Evolutionary conservation across 2,113 vertebrate genomes (phyloP).

Genomic region (Scopus umbretta): DNA sequence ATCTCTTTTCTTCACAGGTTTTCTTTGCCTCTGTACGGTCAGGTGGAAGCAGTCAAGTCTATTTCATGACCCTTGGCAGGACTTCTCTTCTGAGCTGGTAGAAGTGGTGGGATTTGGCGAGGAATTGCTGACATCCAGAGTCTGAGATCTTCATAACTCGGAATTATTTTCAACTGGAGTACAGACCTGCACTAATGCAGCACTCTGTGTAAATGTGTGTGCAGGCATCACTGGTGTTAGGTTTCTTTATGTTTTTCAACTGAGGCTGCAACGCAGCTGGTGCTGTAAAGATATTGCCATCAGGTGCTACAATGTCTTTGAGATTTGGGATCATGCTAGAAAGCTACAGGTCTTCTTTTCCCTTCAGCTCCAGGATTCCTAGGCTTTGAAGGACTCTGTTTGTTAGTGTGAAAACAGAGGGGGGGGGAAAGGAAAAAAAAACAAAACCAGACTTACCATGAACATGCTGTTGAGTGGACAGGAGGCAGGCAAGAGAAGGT

Average conservation of each 20-base stretch:
- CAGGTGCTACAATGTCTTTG: constrained; percentile 73
- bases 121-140: constrained; percentile 66
- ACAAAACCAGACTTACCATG: background rate
- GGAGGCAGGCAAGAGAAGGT: constrained; percentile 69
- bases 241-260: constrained; percentile 71
- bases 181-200: constrained; percentile 68
- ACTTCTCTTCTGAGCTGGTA: constrained; percentile 99
- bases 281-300: constrained; percentile 78
- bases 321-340: constrained; percentile 68
- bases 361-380: constrained; percentile 72
- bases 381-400: constrained; percentile 69
- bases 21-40: constrained; percentile 98
- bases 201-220: constrained; percentile 64
- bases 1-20: constrained; percentile 73
- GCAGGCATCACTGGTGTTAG: constrained; percentile 63
- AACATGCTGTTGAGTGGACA: constrained; percentile 30
- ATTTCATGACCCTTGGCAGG: constrained; percentile 98
- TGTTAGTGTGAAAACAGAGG: constrained; percentile 34
- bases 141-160: constrained; percentile 72
- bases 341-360: constrained; percentile 64
- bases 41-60: constrained; percentile 98
- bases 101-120: constrained; percentile 55
- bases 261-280: constrained; percentile 76
- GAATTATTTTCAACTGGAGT: constrained; percentile 78
- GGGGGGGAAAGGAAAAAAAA: background rate